Base-by-base conservation (phyloP, 2,113 vertebrate species). In the Gallinago media region DNA sequence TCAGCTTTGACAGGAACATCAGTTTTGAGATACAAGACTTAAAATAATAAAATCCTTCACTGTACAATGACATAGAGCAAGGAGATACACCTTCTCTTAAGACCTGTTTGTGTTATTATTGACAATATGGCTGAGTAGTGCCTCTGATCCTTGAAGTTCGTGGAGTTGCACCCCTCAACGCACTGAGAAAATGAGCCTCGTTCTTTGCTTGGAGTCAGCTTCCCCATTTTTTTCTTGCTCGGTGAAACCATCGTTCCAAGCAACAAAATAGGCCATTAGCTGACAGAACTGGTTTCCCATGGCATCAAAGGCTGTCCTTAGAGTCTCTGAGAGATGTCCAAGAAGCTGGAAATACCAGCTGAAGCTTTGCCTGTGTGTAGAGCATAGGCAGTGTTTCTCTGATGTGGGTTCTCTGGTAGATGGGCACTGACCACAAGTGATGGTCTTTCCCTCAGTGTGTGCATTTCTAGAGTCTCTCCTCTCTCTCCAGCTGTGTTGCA, bases 101-200 rank as follows among this genome's bases (percentile, higher is more conserved):
- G 17, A 58, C 15, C 29, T 26, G 14, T 21, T 38, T 47, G 7
- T 59, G 14, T n/a, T 80, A 15, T 63, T 79, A 26, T 55, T 67
- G 32, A 27, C 20, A 36, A 9, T 23, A 42, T 52, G 58, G 75
- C 38, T 72, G 42, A 56, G 38, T 54, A 46, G 67, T 26, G 26
- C 15, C 29, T 38, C 71, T 75, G 50, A 34, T 49, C 20, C 16
- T 3, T 67, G 65, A 79, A 32, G 18, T 47, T 49, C 68, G 46
- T 8, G 17, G 31, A 71, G 13, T 8, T 38, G 13, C 16, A 18
- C 12, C 27, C 26, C 17, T 27, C 0, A 0, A 65, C 34, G 32
- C 32, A 12, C 8, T 47, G 34, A 52, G 26, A 77, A 88, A 89
- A 84, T n/a, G 6, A 27, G 8, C 20, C 13, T 44, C 19, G 63